Evolutionary conservation across 2,113 vertebrate species (phyloP).

Genomic region (Bujurquina vittata): DNA sequence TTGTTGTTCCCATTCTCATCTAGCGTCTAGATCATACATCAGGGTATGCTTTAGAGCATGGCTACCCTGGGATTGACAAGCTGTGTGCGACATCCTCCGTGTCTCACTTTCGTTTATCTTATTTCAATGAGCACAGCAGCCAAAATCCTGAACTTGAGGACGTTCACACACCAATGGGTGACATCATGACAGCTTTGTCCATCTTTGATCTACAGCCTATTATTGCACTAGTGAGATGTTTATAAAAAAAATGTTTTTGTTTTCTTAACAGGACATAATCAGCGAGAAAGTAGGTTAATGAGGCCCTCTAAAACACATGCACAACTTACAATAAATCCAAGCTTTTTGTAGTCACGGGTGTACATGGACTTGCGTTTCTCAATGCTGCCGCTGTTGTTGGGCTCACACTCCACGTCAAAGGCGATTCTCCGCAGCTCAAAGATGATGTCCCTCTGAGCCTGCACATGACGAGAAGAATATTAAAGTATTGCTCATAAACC

Average conservation of each 20-base stretch:
- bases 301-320: background rate
- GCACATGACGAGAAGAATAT: constrained; percentile 33
- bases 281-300: background rate
- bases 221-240: background rate
- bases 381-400: constrained; percentile 92
- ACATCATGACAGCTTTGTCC: background rate
- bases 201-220: background rate
- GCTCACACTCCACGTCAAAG: constrained; percentile 93
- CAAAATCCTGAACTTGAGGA: background rate
- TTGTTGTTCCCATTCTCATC: background rate
- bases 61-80: background rate
- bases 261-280: background rate
- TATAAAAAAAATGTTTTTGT: no score
- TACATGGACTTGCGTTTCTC: constrained; percentile 99
- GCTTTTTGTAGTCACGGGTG: constrained; percentile 98
- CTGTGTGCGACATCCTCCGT: background rate
- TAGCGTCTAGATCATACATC: background rate
- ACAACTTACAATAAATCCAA: constrained; percentile 95
- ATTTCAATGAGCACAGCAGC: background rate
- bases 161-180: background rate
- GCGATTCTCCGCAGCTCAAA: constrained; percentile 97
- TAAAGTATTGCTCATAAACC: constrained; percentile 22
- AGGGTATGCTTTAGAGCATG: background rate
- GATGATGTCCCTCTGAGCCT: constrained; percentile 99
- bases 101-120: background rate